Conservation (phyloP, 2,113 vertebrate genomes). For the Nansenia antarctica region DNA sequence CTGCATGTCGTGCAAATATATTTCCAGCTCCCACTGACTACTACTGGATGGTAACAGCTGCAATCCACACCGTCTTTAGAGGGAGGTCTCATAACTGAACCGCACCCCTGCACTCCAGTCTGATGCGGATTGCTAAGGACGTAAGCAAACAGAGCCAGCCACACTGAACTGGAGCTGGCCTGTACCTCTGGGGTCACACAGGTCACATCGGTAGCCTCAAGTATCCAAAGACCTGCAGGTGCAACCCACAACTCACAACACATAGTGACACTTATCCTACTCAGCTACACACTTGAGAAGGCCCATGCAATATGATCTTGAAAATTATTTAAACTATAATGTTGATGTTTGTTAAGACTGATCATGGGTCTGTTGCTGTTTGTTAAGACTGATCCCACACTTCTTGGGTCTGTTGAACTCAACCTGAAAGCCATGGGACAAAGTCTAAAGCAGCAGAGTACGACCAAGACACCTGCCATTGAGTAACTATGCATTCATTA, state of each 20-base stretch:
- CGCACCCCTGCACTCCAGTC: neutral
- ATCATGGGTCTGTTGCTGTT: too few relatives aligned
- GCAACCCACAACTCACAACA: too few relatives aligned
- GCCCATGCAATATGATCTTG: too few relatives aligned
- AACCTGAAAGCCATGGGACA: neutral
- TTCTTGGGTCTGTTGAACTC: too few relatives aligned
- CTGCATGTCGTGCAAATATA: neutral
- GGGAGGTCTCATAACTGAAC: slow-evolving; percentile 2
- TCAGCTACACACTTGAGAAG: too few relatives aligned
- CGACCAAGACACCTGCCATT: neutral
- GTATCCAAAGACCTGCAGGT: too few relatives aligned
- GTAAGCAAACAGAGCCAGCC: neutral
- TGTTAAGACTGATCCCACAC: too few relatives aligned
- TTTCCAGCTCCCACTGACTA: neutral
- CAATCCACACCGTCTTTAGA: slow-evolving; percentile 3
- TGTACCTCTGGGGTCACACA: neutral
- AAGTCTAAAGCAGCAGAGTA: neutral
- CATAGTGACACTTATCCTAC: too few relatives aligned
- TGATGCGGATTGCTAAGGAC: neutral
- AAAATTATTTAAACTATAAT: too few relatives aligned
- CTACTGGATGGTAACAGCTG: slow-evolving; percentile 4
- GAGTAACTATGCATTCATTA: neutral
- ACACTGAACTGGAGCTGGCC: neutral
- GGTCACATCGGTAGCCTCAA: neutral
- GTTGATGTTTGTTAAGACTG: too few relatives aligned